Base-by-base conservation (phyloP, 2,797 vertebrate species). In the Sebastes aleutianus region DNA sequence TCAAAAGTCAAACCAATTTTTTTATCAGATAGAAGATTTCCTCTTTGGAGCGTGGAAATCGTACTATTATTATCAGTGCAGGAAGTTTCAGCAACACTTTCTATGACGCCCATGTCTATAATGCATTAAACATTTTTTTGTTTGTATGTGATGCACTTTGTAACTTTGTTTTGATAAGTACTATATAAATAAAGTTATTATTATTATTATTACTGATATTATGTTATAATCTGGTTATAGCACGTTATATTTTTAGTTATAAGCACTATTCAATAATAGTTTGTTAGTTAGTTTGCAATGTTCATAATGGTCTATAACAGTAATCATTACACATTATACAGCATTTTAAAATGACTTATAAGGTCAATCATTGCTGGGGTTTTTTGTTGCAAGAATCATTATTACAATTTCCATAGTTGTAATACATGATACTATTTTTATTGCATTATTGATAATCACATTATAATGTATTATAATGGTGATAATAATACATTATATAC, bases 31-130 rank as follows among this genome's bases (percentile, higher is more conserved):
- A 11, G 59, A 8, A 24, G 14, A 26, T 58, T 81, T 67, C n/a
- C 43, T 78, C 59, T 27, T 5, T 8, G 27, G 20, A 31, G 53
- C 7, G 2, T 58, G 11, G 26, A 29, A 79, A n/a, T 56, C 13
- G 74, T 69, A 2, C 59, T 74, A 58, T 75, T 74, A 76, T 73
- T 64, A 79, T 53, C 39, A 13, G 47, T 32, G 36, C 72, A 62
- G 70, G 64, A 65, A 20, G 67, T 62, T 64, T 22, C 9, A 3
- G 1, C 12, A 34, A 36, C 20, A 22, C 61, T n/a, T 34, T 34
- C 18, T 34, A 13, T 34, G 31, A 63, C 29, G 9, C 10, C 26
- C 5, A 12, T 32, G 59, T 61, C 59, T 62, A 8, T 22, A 36
- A 22, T 63, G 61, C 1, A n/a, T 34, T n/a, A n/a, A n/a, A n/a